A percentile compares a stretch with the other conserved stretches of the same genome.
These are phyloP conservation scores for Ophion costatus DNA, from an alignment of 2,888 invertebrate genomes.

Conservation along the genomic window DNA sequence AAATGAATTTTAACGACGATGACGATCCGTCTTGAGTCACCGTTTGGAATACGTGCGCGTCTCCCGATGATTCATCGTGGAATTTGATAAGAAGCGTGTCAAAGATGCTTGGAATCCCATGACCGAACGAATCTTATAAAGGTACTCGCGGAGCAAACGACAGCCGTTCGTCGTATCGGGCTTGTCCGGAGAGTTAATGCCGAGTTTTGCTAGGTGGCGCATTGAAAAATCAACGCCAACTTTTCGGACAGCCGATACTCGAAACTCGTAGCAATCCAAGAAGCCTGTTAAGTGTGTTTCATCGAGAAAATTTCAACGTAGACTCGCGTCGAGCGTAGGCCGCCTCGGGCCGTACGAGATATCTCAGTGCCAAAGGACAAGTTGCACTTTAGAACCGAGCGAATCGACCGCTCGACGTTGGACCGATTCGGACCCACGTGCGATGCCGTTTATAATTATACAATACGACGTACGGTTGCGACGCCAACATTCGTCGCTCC, in stretches of 20 bases:
- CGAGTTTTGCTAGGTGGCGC: too few species aligned
- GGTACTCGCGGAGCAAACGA: too few species aligned
- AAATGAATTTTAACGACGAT: neutral
- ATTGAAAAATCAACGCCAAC: too few species aligned
- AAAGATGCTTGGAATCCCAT: neutral
- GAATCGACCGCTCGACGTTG: neutral
- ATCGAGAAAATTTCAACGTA: neutral
- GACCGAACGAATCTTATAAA: too few species aligned
- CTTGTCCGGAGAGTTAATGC: too few species aligned
- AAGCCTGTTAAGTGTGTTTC: neutral
- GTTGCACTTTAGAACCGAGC: neutral
- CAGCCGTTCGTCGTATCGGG: too few species aligned
- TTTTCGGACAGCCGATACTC: neutral
- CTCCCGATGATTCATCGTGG: neutral
- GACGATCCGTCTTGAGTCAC: conserved; percentile 37
- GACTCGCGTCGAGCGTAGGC: too few species aligned
- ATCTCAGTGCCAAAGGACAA: neutral
- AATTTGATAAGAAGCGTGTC: neutral
- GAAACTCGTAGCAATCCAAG: neutral
- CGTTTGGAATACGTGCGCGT: conserved; percentile 8
- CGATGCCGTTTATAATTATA: neutral
- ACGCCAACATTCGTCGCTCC: neutral
- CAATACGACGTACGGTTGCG: neutral
- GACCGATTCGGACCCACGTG: neutral
- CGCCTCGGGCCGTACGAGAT: neutral